Percentiles rank a stretch among this genome's conserved stretches.
Conservation (phyloP, 2,113 vertebrate species). For the Phainopepla nitens region DNA sequence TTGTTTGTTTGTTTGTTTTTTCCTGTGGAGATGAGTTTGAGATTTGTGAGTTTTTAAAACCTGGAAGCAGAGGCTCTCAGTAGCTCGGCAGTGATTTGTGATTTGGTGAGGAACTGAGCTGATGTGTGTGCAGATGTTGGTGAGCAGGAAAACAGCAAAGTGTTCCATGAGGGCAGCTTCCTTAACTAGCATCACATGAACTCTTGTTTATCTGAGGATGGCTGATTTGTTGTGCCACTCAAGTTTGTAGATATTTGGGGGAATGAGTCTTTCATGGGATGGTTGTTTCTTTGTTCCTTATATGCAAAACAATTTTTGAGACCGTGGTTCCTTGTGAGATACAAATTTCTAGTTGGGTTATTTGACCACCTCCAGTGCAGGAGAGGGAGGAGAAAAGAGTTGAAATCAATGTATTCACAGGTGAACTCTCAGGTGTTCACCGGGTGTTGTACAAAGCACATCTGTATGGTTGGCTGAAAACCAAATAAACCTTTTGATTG, state of each 20-base stretch:
- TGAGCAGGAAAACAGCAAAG: background rate
- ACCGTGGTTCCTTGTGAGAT: background rate
- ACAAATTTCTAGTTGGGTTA: background rate
- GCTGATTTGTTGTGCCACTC: background rate
- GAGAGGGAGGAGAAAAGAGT: background rate
- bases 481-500: background rate
- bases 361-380: background rate
- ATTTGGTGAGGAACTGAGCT: rapidly evolving
- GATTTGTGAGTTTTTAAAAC: background rate
- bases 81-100: background rate
- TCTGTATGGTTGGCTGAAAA: background rate
- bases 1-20: background rate
- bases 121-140: background rate
- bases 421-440: background rate
- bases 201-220: background rate
- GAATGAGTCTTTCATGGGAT: background rate
- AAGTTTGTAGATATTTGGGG: background rate
- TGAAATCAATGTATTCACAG: background rate
- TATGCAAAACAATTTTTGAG: background rate
- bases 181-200: background rate
- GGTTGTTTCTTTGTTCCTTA: background rate
- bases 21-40: background rate
- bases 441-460: background rate
- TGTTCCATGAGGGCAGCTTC: background rate
- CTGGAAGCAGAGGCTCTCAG: background rate